Evolutionary conservation across 2,113 vertebrate genomes (phyloP), one percentile per base, ranked within the genome.

Genomic region (Prietella phreatophila): DNA sequence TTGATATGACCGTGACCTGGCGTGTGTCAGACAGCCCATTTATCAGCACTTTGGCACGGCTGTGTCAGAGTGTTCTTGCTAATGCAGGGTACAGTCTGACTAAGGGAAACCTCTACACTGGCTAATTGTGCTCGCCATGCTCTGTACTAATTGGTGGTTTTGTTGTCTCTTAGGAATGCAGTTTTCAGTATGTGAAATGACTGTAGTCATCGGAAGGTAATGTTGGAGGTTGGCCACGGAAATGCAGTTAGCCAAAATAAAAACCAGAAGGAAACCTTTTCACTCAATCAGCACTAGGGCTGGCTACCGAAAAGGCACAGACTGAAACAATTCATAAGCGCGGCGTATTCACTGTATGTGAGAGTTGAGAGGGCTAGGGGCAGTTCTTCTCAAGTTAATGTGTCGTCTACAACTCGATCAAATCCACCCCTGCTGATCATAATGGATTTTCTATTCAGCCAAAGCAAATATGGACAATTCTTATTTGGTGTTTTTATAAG

Each of bases 1-100:
- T 58, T 33, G 53, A 56, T 56, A 58, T 83, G 47, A 86, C 14
- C 65, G 85, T 80, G 84, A 85, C 71, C 55, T 47, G 53, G 55
- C 55, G 27, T 71, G 20, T 85, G 65, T 55, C 71, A 39, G 67
- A 15, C 67, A 75, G 53, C 14, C 25, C 25, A 36, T 78, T 78
- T 78, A 39, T 61, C 39, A 78, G 25, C 30, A 25, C 14, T 86
- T 78, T 79, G 56, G 15, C 3, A 60, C 53, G 39, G 58, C n/a
- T n/a, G 60, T 3, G 17, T 81, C 39, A 50, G 25, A 42, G 22
- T 22, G 36, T 36, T 58, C 2, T 14, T 6, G 17, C 13, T 58
- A 20, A 58, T 42, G 63, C 53, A 71, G n/a, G 67, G 47, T 76
- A 27, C 27, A 19, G 39, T 33, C 27, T 75, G 69, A 55, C 69